A percentile compares a stretch with the other conserved stretches of the same genome.
Evolutionary conservation across 2,797 vertebrate genomes (phyloP).

Genomic region (Simalia tracyae): DNA sequence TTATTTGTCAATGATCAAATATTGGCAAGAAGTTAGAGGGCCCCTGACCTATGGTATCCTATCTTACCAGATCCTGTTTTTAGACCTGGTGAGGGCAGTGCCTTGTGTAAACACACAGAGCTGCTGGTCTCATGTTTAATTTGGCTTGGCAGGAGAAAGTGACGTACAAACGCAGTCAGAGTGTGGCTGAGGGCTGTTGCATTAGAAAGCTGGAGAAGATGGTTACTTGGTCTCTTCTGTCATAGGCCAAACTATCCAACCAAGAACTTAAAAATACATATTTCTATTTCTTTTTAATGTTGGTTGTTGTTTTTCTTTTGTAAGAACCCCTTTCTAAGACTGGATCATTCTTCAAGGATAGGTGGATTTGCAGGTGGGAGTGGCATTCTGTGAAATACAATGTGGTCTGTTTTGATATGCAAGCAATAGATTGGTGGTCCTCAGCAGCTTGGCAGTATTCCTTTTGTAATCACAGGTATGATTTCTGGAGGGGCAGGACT

Average conservation of each 20-base stretch:
- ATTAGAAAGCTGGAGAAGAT: not conserved
- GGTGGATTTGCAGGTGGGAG: not conserved
- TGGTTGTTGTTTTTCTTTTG: not conserved
- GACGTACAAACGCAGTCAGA: not conserved
- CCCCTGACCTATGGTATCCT: not conserved
- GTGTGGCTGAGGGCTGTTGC: not conserved
- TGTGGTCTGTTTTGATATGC: not conserved
- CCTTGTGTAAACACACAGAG: not conserved
- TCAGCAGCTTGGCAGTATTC: not conserved
- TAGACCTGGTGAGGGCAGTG: not conserved
- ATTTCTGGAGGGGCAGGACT: not conserved
- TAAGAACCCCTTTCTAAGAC: not conserved
- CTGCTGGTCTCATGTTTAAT: not conserved
- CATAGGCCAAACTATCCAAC: not conserved
- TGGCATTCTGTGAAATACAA: not conserved
- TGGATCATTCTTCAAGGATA: not conserved
- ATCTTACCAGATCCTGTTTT: not conserved
- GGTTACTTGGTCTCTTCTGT: not conserved
- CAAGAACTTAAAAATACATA: not conserved
- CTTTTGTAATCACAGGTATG: not conserved
- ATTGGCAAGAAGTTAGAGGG: not conserved
- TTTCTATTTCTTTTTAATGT: not conserved
- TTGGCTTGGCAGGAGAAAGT: not conserved
- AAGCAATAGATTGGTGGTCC: not conserved
- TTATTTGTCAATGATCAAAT: not conserved